These are phyloP conservation scores for Danaus plexippus DNA, from an alignment of 1,140 invertebrate genomes.

Conservation along the genomic window DNA sequence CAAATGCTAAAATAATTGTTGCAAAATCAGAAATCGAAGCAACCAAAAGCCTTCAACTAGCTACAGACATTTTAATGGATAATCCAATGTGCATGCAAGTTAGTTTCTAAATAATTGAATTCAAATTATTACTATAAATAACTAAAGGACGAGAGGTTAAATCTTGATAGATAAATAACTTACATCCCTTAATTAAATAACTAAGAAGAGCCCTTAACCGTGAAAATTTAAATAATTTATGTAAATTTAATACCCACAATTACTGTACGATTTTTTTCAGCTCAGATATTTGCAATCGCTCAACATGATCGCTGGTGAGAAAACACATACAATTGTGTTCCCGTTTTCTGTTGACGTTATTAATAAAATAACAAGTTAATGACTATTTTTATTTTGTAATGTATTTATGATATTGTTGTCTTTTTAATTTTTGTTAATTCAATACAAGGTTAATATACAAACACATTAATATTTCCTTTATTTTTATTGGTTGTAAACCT, in stretches of 20 bases:
- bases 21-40: constrained; percentile 48
- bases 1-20: constrained; percentile 50
- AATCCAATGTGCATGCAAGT: constrained; percentile 49
- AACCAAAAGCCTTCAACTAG: constrained; percentile 35
- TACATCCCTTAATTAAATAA: too few relatives aligned
- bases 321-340: constrained; percentile 43
- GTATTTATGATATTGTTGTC: too few relatives aligned
- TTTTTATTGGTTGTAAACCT: constrained; percentile 11
- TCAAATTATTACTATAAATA: constrained; percentile 1
- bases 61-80: constrained; percentile 36
- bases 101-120: constrained; percentile 3
- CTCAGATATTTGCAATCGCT: constrained; percentile 45
- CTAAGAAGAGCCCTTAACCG: too few relatives aligned
- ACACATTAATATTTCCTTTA: constrained; percentile 3
- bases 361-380: constrained; percentile 15
- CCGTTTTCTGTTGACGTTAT: constrained; percentile 35
- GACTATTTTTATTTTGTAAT: too few relatives aligned
- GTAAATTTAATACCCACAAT: too few relatives aligned
- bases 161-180: too few relatives aligned
- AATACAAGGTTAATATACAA: constrained; percentile 11
- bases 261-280: constrained; percentile 24
- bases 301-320: constrained; percentile 35
- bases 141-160: too few relatives aligned
- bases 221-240: not conserved
- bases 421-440: constrained; percentile 5